phyloP scores from a whole-genome alignment of 35 echinoderm and acorn worm species.

The Hemicentrotus pulcherrimus region DNA sequence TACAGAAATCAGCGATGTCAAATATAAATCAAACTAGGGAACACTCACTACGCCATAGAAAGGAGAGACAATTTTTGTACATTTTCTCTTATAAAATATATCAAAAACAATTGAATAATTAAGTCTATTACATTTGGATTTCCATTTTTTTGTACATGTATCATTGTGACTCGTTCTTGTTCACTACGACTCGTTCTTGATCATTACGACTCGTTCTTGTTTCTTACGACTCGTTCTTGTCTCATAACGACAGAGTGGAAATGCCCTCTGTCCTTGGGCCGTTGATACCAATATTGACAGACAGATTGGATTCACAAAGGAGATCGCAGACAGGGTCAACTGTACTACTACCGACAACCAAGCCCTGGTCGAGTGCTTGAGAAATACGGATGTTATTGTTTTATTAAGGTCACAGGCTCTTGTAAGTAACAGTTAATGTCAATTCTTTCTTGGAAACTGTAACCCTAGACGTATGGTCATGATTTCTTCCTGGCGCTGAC shows the following conservation, averaged over 20 bases:
- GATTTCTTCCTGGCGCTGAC: no score
- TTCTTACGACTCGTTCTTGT: background rate
- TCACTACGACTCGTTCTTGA: background rate
- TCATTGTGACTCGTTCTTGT: background rate
- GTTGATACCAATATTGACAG: constrained; percentile 30
- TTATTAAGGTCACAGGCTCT: background rate
- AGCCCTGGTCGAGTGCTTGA: constrained; percentile 16
- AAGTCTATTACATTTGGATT: background rate
- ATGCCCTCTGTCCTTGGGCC: constrained; percentile 39
- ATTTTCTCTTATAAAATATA: no score
- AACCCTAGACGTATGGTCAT: no score
- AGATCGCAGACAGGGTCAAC: constrained; percentile 16
- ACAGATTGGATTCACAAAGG: constrained; percentile 3
- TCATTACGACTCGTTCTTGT: background rate
- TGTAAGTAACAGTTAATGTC: background rate
- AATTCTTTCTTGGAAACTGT: no score
- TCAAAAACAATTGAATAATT: no score
- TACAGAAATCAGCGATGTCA: no score
- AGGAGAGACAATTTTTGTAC: no score
- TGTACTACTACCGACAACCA: background rate
- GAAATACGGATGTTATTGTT: background rate
- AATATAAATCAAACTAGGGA: no score
- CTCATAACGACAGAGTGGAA: background rate
- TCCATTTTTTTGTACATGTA: background rate
- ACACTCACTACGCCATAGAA: no score